Evolutionary conservation across 2,797 vertebrate species (phyloP).

Genomic region (Pelochelys cantorii): DNA sequence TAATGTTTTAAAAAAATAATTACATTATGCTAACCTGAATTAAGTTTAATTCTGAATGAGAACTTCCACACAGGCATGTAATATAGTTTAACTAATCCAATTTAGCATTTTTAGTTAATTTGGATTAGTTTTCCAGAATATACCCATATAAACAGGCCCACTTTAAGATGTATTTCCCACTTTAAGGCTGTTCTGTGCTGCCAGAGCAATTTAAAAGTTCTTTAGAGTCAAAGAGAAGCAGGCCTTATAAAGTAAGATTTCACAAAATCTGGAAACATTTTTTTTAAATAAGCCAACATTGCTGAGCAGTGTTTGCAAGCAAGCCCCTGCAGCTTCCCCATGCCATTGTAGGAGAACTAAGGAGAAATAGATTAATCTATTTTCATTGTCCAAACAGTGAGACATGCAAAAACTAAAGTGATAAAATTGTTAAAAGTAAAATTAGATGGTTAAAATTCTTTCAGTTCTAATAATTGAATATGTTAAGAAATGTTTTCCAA

Average conservation of each 20-base stretch:
- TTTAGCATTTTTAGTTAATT: neutral
- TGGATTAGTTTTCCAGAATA: neutral
- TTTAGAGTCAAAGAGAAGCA: neutral
- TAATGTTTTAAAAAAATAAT: neutral
- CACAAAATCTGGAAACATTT: neutral
- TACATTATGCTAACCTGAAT: neutral
- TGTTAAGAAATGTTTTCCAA: neutral
- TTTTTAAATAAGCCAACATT: neutral
- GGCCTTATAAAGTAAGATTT: neutral
- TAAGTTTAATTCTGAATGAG: neutral
- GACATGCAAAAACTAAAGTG: neutral
- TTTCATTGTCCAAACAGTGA: neutral
- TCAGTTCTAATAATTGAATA: neutral
- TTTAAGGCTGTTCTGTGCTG: neutral
- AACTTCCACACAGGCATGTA: neutral
- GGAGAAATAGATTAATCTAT: neutral
- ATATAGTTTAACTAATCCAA: neutral
- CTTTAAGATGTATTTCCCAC: neutral
- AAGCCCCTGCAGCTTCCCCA: neutral
- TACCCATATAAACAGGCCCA: neutral
- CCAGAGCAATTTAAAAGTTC: neutral
- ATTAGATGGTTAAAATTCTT: neutral
- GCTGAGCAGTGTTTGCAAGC: neutral
- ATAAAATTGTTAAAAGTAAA: neutral
- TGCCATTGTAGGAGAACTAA: accelerated